Conservation (phyloP, 2,113 vertebrate genomes). For the Podarcis cretensis region DNA sequence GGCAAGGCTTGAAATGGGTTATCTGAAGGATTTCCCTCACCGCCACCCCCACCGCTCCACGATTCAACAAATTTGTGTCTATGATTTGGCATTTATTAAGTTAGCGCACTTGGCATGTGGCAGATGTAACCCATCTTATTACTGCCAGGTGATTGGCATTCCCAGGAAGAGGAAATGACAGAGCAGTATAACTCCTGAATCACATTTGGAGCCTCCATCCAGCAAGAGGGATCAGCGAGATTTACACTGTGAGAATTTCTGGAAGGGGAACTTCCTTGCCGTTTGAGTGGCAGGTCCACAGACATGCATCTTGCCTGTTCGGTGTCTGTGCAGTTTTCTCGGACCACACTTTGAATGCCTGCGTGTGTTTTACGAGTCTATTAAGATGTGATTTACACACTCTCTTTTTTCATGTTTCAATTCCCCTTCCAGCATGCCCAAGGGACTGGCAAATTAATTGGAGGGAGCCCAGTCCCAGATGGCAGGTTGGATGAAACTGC, state of each 20-base stretch:
- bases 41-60: not conserved
- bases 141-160: not conserved
- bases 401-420: not conserved
- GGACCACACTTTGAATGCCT: not conserved
- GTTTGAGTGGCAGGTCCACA: not conserved
- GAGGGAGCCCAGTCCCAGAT: conserved; percentile 2
- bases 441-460: conserved; percentile 16
- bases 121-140: not conserved
- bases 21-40: not conserved
- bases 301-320: not conserved
- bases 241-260: not conserved
- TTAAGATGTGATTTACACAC: not conserved
- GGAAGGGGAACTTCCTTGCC: not conserved
- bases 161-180: not conserved
- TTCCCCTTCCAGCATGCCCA: not conserved
- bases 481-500: not conserved
- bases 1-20: not conserved
- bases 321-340: not conserved
- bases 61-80: not conserved
- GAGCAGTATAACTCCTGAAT: not conserved
- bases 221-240: not conserved
- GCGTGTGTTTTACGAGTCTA: not conserved
- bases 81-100: conserved; percentile 2
- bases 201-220: not conserved
- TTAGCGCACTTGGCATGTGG: not conserved